Evolutionary conservation across 2,888 invertebrate genomes (phyloP).

Genomic region (Drosophila peninsularis): DNA sequence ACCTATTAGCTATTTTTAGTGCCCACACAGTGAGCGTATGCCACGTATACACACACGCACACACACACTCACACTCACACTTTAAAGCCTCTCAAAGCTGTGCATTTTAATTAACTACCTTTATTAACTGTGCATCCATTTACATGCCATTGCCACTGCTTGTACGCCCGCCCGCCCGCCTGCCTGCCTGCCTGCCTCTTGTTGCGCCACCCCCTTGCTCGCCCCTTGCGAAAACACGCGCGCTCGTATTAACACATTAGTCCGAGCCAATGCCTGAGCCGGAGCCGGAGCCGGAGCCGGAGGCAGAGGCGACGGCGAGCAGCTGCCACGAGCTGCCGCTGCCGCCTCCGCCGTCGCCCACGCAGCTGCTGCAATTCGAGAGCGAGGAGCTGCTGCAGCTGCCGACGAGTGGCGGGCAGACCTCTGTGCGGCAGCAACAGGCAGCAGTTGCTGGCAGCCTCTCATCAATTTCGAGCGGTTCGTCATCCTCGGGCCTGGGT

Average conservation of each 20-base stretch:
- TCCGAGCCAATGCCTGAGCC: conserved; percentile 55
- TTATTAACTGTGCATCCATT: conserved; percentile 62
- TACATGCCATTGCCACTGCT: conserved; percentile 21
- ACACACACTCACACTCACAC: conserved; percentile 11
- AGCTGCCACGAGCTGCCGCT: conserved; percentile 75
- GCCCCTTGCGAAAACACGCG: conserved; percentile 43
- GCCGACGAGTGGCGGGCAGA: conserved; percentile 2
- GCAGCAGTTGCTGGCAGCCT: conserved; percentile 76
- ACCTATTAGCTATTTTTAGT: conserved; percentile 74
- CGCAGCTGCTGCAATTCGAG: conserved; percentile 82
- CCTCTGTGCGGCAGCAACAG: conserved; percentile 47
- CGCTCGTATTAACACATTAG: conserved; percentile 72
- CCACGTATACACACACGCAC: conserved; percentile 14
- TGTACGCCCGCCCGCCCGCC: neutral
- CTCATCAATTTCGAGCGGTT: conserved; percentile 81
- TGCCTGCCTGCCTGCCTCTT: conserved; percentile 5
- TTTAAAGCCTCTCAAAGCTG: conserved; percentile 15
- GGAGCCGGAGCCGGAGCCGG: conserved; percentile 14
- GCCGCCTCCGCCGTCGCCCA: conserved; percentile 84
- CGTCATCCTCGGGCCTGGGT: conserved; percentile 79
- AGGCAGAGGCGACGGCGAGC: neutral
- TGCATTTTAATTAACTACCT: conserved; percentile 71
- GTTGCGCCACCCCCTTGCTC: conserved; percentile 4
- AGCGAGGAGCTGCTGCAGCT: conserved; percentile 52
- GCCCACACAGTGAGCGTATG: conserved; percentile 1